phyloP scores from a whole-genome alignment of 2,888 invertebrate genomes.

The Lymantria dispar region DNA sequence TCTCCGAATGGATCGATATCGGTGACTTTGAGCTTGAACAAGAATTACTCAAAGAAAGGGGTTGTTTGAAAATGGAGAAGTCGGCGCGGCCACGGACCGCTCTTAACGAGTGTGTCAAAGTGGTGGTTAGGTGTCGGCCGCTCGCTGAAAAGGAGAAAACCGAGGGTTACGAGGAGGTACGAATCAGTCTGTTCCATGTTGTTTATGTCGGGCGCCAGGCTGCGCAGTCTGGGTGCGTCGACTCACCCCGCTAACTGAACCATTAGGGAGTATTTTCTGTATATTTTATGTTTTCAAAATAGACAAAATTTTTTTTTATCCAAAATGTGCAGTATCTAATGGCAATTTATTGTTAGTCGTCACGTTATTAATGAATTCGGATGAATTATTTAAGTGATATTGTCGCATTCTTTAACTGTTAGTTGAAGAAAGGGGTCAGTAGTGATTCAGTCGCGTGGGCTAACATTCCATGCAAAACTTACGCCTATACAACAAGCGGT shows the following conservation, averaged over 20 bases:
- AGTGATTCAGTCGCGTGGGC: constrained; percentile 27
- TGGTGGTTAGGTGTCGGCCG: constrained; percentile 98
- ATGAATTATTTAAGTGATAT: neutral
- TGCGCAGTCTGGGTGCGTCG: constrained; percentile 37
- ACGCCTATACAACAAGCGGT: constrained; percentile 28
- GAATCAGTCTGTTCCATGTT: constrained; percentile 16
- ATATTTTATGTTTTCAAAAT: constrained; percentile 13
- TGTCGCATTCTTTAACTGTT: neutral
- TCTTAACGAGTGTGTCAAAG: constrained; percentile 95
- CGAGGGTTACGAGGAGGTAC: constrained; percentile 86
- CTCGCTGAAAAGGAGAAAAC: constrained; percentile 93
- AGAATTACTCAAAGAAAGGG: constrained; percentile 49
- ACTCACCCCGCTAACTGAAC: constrained; percentile 12
- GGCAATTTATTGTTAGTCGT: neutral
- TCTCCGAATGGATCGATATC: constrained; percentile 78
- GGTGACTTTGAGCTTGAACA: constrained; percentile 63
- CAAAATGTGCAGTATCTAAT: neutral
- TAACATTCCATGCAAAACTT: constrained; percentile 26
- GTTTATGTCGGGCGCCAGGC: constrained; percentile 36
- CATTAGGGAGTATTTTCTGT: constrained; percentile 18
- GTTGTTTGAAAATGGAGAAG: constrained; percentile 72
- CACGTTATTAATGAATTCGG: neutral
- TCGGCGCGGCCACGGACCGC: constrained; percentile 76
- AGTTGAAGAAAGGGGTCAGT: constrained; percentile 18
- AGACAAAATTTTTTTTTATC: neutral